These are phyloP conservation scores for Hylyphantes graminicola DNA, from an alignment of 1,140 invertebrate species.

Conservation along the genomic window DNA sequence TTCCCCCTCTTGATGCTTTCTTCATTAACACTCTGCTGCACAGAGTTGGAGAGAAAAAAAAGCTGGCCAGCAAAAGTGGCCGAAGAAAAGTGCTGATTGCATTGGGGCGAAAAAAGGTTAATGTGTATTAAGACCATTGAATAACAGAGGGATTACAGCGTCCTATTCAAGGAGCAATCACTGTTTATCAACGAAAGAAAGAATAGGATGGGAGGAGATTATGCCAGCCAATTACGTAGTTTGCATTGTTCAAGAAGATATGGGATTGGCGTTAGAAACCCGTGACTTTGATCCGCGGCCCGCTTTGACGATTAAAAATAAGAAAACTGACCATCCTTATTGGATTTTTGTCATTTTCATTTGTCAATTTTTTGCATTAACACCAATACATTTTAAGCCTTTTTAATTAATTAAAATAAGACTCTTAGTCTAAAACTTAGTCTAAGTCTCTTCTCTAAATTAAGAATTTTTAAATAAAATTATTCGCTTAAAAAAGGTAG, in stretches of 20 bases:
- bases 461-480: no score
- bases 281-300: no score
- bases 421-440: no score
- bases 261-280: neutral
- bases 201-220: slow-evolving; percentile 27
- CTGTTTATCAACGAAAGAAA: slow-evolving; percentile 47
- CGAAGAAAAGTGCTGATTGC: slow-evolving; percentile 46
- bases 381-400: no score
- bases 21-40: slow-evolving; percentile 31
- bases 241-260: slow-evolving; percentile 15
- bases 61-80: slow-evolving; percentile 22
- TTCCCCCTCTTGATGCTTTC: slow-evolving; percentile 34
- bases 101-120: slow-evolving; percentile 27
- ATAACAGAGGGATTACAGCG: slow-evolving; percentile 33
- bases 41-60: slow-evolving; percentile 28
- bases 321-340: no score
- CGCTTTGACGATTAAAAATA: no score
- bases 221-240: slow-evolving; percentile 15
- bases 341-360: no score
- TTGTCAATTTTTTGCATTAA: no score
- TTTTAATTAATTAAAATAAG: no score
- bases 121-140: slow-evolving; percentile 49
- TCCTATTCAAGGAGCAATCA: slow-evolving; percentile 45
- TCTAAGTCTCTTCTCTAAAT: no score
- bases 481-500: no score